A percentile compares a stretch with the other conserved stretches of the same genome.
Conservation (phyloP, 2,888 invertebrate species). For the Yponomeuta sedellus region DNA sequence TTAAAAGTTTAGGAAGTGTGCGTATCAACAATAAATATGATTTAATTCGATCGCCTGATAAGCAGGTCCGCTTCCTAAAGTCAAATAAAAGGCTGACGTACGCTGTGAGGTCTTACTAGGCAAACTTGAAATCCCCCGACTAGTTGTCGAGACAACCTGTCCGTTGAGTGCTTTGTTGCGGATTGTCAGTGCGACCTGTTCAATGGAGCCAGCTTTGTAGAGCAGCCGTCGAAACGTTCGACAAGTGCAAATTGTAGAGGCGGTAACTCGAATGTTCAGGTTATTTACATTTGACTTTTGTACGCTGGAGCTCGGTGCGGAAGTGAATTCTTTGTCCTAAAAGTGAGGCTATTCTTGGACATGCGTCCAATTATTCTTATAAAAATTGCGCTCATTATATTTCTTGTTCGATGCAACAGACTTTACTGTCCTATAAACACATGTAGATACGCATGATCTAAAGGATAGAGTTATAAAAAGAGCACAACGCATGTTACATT, state of each 20-base stretch:
- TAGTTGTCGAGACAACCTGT: constrained; percentile 19
- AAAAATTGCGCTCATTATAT: not conserved
- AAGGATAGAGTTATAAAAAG: too few relatives aligned
- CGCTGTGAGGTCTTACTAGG: not conserved
- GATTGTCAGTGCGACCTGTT: constrained; percentile 25
- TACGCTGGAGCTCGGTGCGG: constrained; percentile 47
- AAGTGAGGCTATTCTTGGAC: constrained; percentile 29
- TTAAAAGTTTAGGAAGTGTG: constrained; percentile 66
- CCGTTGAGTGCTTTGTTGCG: constrained; percentile 38
- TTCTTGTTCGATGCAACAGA: not conserved
- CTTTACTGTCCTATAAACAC: not conserved
- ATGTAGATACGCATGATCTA: too few relatives aligned
- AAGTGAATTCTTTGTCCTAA: constrained; percentile 44
- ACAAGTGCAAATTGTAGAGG: constrained; percentile 26
- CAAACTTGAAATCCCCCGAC: constrained; percentile 2
- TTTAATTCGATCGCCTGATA: constrained; percentile 49
- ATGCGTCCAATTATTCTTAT: constrained; percentile 18
- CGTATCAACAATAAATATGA: constrained; percentile 45
- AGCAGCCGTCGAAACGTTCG: constrained; percentile 33
- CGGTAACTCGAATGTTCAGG: constrained; percentile 42
- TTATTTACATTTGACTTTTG: constrained; percentile 75
- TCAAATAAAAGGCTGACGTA: constrained; percentile 12
- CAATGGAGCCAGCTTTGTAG: constrained; percentile 37
- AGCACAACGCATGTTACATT: not conserved
- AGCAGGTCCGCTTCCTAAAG: constrained; percentile 64